Evolutionary conservation across 2,797 vertebrate species (phyloP).

Genomic region (Philypnodon macrostomus): DNA sequence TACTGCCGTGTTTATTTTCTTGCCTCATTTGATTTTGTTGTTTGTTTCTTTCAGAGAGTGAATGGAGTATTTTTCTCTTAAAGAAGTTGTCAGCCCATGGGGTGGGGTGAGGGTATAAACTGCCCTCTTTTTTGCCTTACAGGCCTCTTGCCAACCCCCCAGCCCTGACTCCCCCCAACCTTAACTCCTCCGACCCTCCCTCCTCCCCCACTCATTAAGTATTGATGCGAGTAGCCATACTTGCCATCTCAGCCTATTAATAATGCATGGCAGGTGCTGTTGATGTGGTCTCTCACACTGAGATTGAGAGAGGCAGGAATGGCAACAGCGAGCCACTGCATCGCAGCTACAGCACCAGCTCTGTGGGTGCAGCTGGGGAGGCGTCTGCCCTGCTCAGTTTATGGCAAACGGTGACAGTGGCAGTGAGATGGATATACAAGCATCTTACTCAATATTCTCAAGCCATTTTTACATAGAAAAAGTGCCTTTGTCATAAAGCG

Average conservation of each 20-base stretch:
- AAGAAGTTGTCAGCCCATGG: slow-evolving; percentile 61
- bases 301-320: slow-evolving; percentile 82
- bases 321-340: slow-evolving; percentile 63
- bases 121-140: slow-evolving; percentile 63
- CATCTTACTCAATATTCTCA: slow-evolving; percentile 64
- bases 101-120: slow-evolving; percentile 67
- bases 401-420: slow-evolving; percentile 62
- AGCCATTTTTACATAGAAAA: slow-evolving; percentile 59
- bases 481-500: slow-evolving; percentile 59
- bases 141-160: slow-evolving; percentile 36
- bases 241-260: slow-evolving; percentile 98
- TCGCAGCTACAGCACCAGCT: slow-evolving; percentile 63
- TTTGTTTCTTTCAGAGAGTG: slow-evolving; percentile 16
- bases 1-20: slow-evolving; percentile 56
- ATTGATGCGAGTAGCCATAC: slow-evolving; percentile 99
- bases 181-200: slow-evolving; percentile 55
- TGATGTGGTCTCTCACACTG: slow-evolving; percentile 97
- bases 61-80: slow-evolving; percentile 36
- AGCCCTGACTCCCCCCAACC: slow-evolving; percentile 19
- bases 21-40: slow-evolving; percentile 54
- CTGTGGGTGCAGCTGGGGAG: slow-evolving; percentile 32
- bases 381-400: slow-evolving; percentile 58
- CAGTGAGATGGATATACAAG: slow-evolving; percentile 66
- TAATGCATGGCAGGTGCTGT: slow-evolving; percentile 97
- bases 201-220: slow-evolving; percentile 87